phyloP scores from a whole-genome alignment of 2,888 invertebrate species.

The Caenorhabditis drosophilae region DNA sequence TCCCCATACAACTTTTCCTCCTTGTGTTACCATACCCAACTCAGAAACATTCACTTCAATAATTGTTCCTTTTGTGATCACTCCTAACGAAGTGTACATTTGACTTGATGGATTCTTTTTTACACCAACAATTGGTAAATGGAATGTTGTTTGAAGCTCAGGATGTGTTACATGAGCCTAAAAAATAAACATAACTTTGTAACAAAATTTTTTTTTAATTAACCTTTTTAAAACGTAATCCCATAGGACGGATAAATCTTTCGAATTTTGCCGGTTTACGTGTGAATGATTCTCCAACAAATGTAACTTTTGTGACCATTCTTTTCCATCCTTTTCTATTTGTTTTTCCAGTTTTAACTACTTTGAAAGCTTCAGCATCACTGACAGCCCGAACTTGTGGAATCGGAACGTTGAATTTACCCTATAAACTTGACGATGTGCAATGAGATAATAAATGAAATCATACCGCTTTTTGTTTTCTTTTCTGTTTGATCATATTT shows the following conservation, averaged over 20 bases:
- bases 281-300: constrained; percentile 96
- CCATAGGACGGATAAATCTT: constrained; percentile 95
- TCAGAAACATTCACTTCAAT: constrained; percentile 87
- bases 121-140: constrained; percentile 94
- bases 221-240: constrained; percentile 67
- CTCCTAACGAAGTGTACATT: constrained; percentile 96
- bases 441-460: not conserved
- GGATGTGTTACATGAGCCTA: constrained; percentile 98
- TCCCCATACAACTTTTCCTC: constrained; percentile 97
- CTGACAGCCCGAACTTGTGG: constrained; percentile 96
- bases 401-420: constrained; percentile 99
- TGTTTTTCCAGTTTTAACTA: constrained; percentile 67
- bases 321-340: constrained; percentile 91
- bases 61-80: constrained; percentile 82
- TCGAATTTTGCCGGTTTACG: constrained; percentile 99
- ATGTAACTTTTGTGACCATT: constrained; percentile 90
- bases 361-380: constrained; percentile 92
- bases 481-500: constrained; percentile 98
- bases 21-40: constrained; percentile 95
- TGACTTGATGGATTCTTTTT: constrained; percentile 98
- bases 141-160: constrained; percentile 95
- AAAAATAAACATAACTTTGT: too few species aligned
- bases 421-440: constrained; percentile 71
- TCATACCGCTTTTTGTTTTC: constrained; percentile 89
- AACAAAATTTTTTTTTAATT: too few species aligned